A percentile compares a stretch with the other conserved stretches of the same genome.
Evolutionary conservation across 2,888 invertebrate genomes (phyloP).

Genomic region (Drosophila leonis): DNA sequence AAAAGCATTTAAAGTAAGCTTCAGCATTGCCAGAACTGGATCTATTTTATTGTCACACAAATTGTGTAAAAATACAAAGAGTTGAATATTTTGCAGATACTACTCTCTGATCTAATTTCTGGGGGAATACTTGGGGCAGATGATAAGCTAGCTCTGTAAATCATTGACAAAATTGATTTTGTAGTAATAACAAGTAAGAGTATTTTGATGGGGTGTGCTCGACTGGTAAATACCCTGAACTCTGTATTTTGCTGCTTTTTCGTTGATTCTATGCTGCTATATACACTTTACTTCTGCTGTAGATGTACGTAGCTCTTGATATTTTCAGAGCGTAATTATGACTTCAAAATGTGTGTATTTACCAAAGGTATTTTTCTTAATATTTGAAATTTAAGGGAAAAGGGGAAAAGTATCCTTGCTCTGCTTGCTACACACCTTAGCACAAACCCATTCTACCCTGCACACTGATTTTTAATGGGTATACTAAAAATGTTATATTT

Average conservation of each 20-base stretch:
- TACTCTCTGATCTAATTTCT: background rate
- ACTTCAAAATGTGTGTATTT: background rate
- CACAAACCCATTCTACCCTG: background rate
- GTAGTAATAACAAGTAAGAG: background rate
- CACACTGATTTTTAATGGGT: background rate
- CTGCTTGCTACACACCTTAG: background rate
- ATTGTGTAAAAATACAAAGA: background rate
- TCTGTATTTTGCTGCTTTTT: background rate
- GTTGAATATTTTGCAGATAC: background rate
- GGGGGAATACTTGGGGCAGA: too few species aligned
- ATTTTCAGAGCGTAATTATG: background rate
- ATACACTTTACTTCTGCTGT: background rate
- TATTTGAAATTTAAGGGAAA: background rate
- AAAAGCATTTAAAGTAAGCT: slow-evolving; percentile 4
- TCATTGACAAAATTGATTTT: background rate
- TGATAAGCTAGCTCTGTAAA: background rate
- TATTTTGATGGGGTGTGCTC: background rate
- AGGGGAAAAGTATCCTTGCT: background rate
- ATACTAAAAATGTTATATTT: background rate
- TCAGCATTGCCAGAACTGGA: background rate
- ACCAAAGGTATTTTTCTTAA: background rate
- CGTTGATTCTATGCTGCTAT: background rate
- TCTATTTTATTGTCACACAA: background rate
- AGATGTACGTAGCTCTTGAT: background rate
- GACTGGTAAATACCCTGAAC: background rate